Base-by-base conservation (phyloP, 2,797 vertebrate species). In the Ambastaia sidthimunki region DNA sequence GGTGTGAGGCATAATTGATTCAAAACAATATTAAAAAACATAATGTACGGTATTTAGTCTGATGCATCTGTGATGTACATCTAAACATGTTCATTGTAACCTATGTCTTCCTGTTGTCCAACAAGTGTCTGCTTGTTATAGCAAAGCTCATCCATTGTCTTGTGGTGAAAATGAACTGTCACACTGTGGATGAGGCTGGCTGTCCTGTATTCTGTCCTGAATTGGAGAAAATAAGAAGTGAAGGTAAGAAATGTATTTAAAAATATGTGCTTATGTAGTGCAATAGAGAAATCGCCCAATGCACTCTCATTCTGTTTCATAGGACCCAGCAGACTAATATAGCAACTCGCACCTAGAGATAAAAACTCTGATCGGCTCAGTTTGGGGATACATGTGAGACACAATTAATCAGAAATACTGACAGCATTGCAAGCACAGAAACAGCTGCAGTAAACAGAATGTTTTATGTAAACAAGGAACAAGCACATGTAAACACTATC, bases 181-280 rank as follows among this genome's bases (percentile, higher is more conserved):
- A 65, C 28, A 66, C 50, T 44, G 70, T 34, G 34, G 70, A 31
- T 73, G 23, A 66, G 23, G 52, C 50, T 18, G 34, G 77, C 7
- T 63, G 25, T 66, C 4, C 34, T 16, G 47, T 34, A 72, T 48
- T 34, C 23, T 67, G 70, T 66, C 77, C 77, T 80, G 70, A 15
- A 72, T 47, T 11, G 21, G 4, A 16, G 15, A 63, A 71, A 2
- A 79, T 23, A 31, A 2, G 16, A 72, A 57, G 34, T 28, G 16
- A 72, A 57, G 34, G 9, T 52, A 52, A 54, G 16, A n/a, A 18
- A 66, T 72, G 21, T 19, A 57, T 79, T 19, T 5, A 67, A 28
- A 67, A 28, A 25, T 28, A 76, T 67, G 62, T 28, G 28, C 67
- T 68, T 68, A 68, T 76, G 50, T 28, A 55, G 3, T 19, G 16